Base-by-base conservation (phyloP, 2,888 invertebrate genomes). In the Tethea ocularis region DNA sequence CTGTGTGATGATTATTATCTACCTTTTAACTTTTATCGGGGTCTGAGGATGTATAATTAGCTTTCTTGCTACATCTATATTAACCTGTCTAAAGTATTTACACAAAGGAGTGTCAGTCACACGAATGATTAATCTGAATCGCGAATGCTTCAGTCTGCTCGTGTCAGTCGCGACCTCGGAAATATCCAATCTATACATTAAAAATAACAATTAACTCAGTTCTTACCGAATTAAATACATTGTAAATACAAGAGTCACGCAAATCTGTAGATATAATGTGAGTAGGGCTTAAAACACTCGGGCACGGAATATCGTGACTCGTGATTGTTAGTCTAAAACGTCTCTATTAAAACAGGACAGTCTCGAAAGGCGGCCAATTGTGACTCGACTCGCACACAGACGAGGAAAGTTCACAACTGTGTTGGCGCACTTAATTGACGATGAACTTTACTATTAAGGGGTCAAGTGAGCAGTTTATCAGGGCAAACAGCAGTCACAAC, bases 341-440 rank as follows among this genome's bases (percentile, higher is more conserved):
- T 78, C 77, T 82, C 74, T 78, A 82, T 83, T 82, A 80, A 74
- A 77, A 76, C 67, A 71, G 71, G 70, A 66, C 68, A 76, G 70
- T 72, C 76, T 77, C 74, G 70, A 77, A 81, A 81, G 71, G 67
- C 77, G 77, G 75, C 78, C 86, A 87, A 88, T 87, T 88, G 84
- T 78, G 70, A 74, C 75, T 84, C 81, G 78, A 86, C 46, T 84
- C 80, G 80, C 79, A 78, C 75, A 77, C 80, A 79, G 78, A 81
- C 83, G 78, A 84, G 78, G 82, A 81, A 84, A 83, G 84, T 86
- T 86, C 83, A 85, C 81, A 86, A 86, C 83, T 84, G 84, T 85
- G 84, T 86, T 85, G 84, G 76, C 80, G 80, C 76, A 82, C 82
- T 89, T 46, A 88, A 88, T 89, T 88, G 82, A 82, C 82, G 86